Evolutionary conservation across 23 tunicate species (phyloP), one percentile per base, ranked within the genome.

Genomic region (Botrylloides violaceus): DNA sequence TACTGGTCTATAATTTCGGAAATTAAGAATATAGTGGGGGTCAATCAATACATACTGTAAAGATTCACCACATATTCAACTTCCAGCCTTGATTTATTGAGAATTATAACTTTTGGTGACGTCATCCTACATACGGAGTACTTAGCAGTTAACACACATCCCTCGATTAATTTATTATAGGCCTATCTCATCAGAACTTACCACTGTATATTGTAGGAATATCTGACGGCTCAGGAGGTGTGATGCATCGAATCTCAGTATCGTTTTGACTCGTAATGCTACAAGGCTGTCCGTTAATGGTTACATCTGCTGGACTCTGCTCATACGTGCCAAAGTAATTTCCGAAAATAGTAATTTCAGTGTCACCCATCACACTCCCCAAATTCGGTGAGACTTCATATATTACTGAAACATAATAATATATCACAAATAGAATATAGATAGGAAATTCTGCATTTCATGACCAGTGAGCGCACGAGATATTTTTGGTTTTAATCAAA

Each of bases 301-400:
- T 32, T 19, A 90, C 90, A 79, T 90, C 36, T 0, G 96, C 76
- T 36, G 5, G 15, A 26, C 47, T 65, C 29, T 66, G 64, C n/a
- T 83, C 50, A 3, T 0, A 23, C 21, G 80, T 48, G 60, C 77
- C 82, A 63, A 88, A 88, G 31, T 58, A 64, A 5, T 66, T 77
- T 64, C 96, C 96, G 12, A 59, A 24, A 20, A 88, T 73, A 2
- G 77, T 77, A 0, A 88, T 35, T 6, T 15, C 31, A 5, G 88
- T 81, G 58, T 88, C 96, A 43, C 96, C 96, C 1, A 24, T 15
- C 2, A 61, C 65, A 61, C 88, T 77, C 26, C 96, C 96, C 23
- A 22, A 61, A 35, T 73, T 82, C 2, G 96, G 96, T 29, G 48
- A 55, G 48, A 88, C 80, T 34, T 73, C 80, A 19, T 60, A 62